phyloP scores from a whole-genome alignment of 1,140 invertebrate species.

The Dreissena rostriformis region DNA sequence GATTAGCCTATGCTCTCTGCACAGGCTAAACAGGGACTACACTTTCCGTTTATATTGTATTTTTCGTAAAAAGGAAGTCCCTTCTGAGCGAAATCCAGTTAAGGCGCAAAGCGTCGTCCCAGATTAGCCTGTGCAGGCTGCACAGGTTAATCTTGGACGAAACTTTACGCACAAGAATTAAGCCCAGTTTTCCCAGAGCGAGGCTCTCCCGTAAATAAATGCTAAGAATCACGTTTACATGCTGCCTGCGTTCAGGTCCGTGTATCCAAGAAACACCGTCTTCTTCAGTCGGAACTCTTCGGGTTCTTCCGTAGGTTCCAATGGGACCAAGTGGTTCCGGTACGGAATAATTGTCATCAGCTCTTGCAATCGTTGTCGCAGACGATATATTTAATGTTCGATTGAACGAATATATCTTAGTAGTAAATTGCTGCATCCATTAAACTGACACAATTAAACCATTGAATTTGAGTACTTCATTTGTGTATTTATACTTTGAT shows the following conservation, averaged over 20 bases:
- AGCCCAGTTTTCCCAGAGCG: too few species aligned
- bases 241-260: constrained; percentile 40
- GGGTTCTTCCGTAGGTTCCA: constrained; percentile 24
- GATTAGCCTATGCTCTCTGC: too few species aligned
- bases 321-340: constrained; percentile 8
- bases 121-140: too few species aligned
- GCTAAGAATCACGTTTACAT: constrained; percentile 20
- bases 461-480: neutral
- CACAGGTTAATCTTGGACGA: too few species aligned
- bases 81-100: too few species aligned
- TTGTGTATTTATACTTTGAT: neutral
- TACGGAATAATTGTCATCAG: constrained; percentile 14
- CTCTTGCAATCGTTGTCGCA: too few species aligned
- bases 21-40: too few species aligned
- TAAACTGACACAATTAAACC: neutral
- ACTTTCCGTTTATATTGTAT: too few species aligned
- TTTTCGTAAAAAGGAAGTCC: too few species aligned
- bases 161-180: too few species aligned
- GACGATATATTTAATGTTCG: neutral
- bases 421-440: neutral
- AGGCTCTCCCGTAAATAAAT: too few species aligned
- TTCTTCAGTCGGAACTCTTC: constrained; percentile 31
- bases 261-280: constrained; percentile 51
- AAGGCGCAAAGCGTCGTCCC: too few species aligned
- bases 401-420: neutral